Conservation (phyloP, 2,888 invertebrate species). For the Metopia argyrocephala region DNA sequence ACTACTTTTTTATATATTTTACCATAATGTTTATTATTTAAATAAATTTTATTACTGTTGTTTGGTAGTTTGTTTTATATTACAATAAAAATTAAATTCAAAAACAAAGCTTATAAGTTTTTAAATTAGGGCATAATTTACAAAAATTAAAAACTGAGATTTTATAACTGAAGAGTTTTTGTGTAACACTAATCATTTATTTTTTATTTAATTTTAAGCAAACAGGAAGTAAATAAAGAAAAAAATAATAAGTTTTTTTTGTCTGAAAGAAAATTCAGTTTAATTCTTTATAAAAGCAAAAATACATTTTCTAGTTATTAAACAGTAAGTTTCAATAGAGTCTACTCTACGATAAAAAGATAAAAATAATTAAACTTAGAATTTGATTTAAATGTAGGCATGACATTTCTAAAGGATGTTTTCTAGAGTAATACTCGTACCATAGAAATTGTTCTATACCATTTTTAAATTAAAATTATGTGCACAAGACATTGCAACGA, state of each 20-base stretch:
- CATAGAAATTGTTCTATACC: constrained; percentile 1
- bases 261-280: background rate
- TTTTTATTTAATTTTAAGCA: background rate
- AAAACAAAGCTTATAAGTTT: constrained; percentile 11
- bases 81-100: constrained; percentile 22
- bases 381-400: background rate
- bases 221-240: background rate
- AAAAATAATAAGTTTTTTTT: too few species aligned
- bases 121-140: constrained; percentile 23
- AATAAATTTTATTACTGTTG: constrained; percentile 23
- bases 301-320: constrained; percentile 23
- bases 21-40: constrained; percentile 47
- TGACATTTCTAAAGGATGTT: background rate
- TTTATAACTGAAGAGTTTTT: too few species aligned
- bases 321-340: constrained; percentile 10
- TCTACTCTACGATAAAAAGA: constrained; percentile 28
- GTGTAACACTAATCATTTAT: too few species aligned
- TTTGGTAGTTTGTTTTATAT: constrained; percentile 21
- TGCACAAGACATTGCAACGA: constrained; percentile 77
- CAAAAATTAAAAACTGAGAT: constrained; percentile 17
- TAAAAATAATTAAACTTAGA: constrained; percentile 10
- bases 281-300: constrained; percentile 17
- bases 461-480: constrained; percentile 58
- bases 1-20: constrained; percentile 26
- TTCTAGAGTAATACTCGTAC: background rate